Evolutionary conservation across 2,888 invertebrate genomes (phyloP), one percentile per base, ranked within the genome.

Genomic region (Archips crataeganus): DNA sequence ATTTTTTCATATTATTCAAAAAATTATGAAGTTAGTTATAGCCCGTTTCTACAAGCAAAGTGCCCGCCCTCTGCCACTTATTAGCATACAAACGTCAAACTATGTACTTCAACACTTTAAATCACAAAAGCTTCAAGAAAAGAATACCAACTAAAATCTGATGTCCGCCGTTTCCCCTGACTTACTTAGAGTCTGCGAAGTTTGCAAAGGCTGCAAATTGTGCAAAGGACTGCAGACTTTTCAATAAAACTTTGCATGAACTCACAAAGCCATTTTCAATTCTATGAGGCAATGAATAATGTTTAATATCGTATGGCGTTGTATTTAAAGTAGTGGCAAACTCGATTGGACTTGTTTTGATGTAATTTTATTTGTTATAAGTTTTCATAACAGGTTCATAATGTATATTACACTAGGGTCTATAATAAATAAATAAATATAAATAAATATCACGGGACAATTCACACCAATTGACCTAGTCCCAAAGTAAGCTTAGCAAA

Each of bases 171-270:
- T 70, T 64, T 64, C 57, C 54, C 39, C 39, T 39, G 39, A 34
- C 5, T 57, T 32, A 57, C 57, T 57, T 54, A 54, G 15, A 51
- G 51, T 23, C 45, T 4, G 62, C 54, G 45, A 66, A 51, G 47
- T 15, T 32, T 36, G 13, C 61, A 68, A 68, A 72, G 62, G 36
- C 67, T 68, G 67, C 62, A 63, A 51, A 63, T 60, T 68, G 36
- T 66, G 39, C 49, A 54, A 68, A 69, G 60, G 11, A 66, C 32
- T 15, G 34, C 11, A 13, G 66, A 68, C 49, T 69, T 64, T 69
- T 68, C 68, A 73, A 73, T 73, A 64, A 73, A 73, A 69, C 73
- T 73, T 68, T 15, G 11, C 36, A 36, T 13, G n/a, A 39, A 54
- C 62, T 68, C 34, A n/a, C 32, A 15, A 32, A 57, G 57, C 54